Percentiles rank a stretch among this genome's conserved stretches.
Evolutionary conservation across 2,113 vertebrate species (phyloP).

Genomic region (Heterotis niloticus): DNA sequence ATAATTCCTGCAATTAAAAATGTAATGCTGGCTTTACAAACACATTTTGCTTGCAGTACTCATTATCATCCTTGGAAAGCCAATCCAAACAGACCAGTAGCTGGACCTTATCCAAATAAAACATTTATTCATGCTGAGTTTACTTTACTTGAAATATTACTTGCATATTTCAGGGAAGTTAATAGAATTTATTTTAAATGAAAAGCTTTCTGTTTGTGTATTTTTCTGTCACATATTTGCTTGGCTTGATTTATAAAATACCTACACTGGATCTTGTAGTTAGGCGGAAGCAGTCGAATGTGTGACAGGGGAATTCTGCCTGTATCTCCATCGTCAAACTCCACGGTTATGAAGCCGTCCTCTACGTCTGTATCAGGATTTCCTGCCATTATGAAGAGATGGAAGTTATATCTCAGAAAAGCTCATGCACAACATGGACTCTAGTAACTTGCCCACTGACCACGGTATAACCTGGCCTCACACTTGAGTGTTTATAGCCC

Average conservation of each 20-base stretch:
- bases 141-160: conserved; percentile 21
- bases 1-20: conserved; percentile 13
- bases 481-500: neutral
- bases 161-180: conserved; percentile 11
- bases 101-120: conserved; percentile 30
- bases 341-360: conserved; percentile 90
- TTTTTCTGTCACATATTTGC: conserved; percentile 20
- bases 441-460: neutral
- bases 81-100: conserved; percentile 32
- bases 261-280: conserved; percentile 99
- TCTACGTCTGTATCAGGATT: conserved; percentile 82
- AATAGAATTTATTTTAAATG: neutral
- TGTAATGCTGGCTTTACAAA: conserved; percentile 19
- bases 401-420: neutral
- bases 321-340: conserved; percentile 95
- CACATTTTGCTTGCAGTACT: conserved; percentile 24
- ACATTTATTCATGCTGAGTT: conserved; percentile 18
- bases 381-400: conserved; percentile 60
- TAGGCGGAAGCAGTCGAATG: conserved; percentile 89
- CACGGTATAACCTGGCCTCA: neutral
- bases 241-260: conserved; percentile 14
- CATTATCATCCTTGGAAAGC: conserved; percentile 32
- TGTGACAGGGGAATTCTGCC: conserved; percentile 93
- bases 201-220: conserved; percentile 9
- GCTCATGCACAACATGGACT: neutral